Evolutionary conservation across 1,140 invertebrate species (phyloP).

Genomic region (Drosophila guanche): DNA sequence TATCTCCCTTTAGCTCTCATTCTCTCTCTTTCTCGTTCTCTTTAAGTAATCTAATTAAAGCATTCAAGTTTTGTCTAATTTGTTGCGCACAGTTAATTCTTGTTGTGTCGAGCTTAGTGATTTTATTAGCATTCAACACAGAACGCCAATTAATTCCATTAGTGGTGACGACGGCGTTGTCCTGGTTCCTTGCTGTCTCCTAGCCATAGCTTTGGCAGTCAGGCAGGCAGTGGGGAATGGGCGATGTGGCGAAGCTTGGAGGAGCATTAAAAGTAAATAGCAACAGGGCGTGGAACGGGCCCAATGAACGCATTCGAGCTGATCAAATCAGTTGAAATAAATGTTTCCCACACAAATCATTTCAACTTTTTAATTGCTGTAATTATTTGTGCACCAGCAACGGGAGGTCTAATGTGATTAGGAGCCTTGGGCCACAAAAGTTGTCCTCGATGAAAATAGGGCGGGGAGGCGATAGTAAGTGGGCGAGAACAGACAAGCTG

Average conservation of each 20-base stretch:
- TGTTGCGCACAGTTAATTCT: slow-evolving; percentile 51
- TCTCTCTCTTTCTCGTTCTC: neutral
- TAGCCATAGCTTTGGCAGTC: neutral
- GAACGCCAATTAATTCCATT: slow-evolving; percentile 75
- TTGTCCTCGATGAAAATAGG: slow-evolving; percentile 7
- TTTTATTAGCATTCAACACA: slow-evolving; percentile 74
- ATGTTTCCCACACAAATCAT: slow-evolving; percentile 51
- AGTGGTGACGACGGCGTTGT: slow-evolving; percentile 41
- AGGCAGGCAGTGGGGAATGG: neutral
- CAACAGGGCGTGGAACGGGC: neutral
- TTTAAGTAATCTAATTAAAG: slow-evolving; percentile 62
- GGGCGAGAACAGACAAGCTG: slow-evolving; percentile 3
- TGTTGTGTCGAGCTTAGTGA: slow-evolving; percentile 49
- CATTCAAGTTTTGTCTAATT: slow-evolving; percentile 71
- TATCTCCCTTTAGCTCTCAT: neutral
- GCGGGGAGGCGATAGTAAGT: neutral
- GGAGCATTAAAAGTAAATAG: slow-evolving; percentile 9
- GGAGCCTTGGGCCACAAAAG: slow-evolving; percentile 35
- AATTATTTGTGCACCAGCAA: slow-evolving; percentile 55
- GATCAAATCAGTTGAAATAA: slow-evolving; percentile 63
- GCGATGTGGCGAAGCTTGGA: neutral
- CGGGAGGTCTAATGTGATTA: slow-evolving; percentile 42
- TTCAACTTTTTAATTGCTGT: slow-evolving; percentile 68
- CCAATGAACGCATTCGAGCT: slow-evolving; percentile 22
- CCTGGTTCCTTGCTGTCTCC: slow-evolving; percentile 13